Conservation (phyloP, 1,140 invertebrate genomes). For the Solen grandis region DNA sequence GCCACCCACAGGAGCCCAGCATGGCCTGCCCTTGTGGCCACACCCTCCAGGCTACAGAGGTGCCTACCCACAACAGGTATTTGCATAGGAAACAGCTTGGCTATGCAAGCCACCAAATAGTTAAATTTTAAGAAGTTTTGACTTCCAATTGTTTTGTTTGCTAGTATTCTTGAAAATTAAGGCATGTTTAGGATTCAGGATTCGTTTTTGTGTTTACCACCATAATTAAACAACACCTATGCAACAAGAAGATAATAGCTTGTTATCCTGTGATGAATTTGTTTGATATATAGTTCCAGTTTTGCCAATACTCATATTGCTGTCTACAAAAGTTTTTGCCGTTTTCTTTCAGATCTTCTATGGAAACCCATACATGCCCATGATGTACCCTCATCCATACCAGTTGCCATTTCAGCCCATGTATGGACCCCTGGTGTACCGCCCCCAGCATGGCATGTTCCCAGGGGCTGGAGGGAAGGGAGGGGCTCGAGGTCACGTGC, state of each 20-base stretch:
- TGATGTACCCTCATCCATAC: conserved; percentile 45
- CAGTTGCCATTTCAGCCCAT: conserved; percentile 11
- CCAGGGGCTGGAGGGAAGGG: conserved; percentile 25
- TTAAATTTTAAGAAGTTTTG: too few species aligned
- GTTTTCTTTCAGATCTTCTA: neutral
- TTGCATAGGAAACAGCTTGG: neutral
- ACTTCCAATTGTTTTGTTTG: too few species aligned
- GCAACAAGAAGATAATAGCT: too few species aligned
- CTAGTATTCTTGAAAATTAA: too few species aligned
- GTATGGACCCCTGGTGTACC: conserved; percentile 38
- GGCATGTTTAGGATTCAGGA: too few species aligned
- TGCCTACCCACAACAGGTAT: conserved; percentile 29
- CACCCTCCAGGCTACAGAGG: conserved; percentile 24
- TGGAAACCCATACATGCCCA: conserved; percentile 36
- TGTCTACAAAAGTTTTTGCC: too few species aligned
- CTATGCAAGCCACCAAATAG: too few species aligned
- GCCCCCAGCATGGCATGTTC: conserved; percentile 22
- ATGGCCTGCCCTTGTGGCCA: neutral
- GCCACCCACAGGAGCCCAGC: conserved; percentile 26
- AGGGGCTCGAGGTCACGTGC: neutral
- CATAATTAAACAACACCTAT: too few species aligned
- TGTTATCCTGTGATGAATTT: too few species aligned
- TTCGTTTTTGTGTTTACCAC: too few species aligned
- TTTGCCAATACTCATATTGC: too few species aligned
- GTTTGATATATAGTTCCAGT: too few species aligned